Base-by-base conservation (phyloP, 1,140 invertebrate species). In the Polyergus mexicanus region DNA sequence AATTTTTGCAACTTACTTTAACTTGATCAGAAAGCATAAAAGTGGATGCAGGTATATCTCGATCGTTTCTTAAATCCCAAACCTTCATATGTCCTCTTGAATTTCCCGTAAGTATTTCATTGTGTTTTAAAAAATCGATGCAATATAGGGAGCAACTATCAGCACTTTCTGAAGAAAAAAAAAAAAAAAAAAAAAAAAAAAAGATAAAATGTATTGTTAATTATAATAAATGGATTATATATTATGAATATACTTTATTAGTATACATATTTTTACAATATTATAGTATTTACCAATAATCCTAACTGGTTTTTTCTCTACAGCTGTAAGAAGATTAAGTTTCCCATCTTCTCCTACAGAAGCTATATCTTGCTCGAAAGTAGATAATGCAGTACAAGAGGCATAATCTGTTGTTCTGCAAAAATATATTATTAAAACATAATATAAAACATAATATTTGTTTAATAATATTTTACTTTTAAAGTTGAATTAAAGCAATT, bases 291-390 rank as follows among this genome's bases (percentile, higher is more conserved):
- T 95, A 97, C 96, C 96, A 88, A 98, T 96, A 63, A 93, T 95
- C 90, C 96, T 95, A 25, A 96, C 94, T 54, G 97, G 95, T 86
- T 96, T 95, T 58, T 96, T 95, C 84, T 96, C 95, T 60, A 96
- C 95, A 1, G 96, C 94, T 84, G 96, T 97, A 16, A 98, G 92
- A 69, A 98, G 95, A 93, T 97, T 96, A 7, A 98, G 96, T 84
- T 95, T 95, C 0, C 98, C 98, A 95, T 98, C 98, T 95, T 98
- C 98, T 8, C 98, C 98, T 13, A 97, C 96, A 25, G 97, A 97
- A 7, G 96, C 97, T 72, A 97, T 96, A 88, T 98, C 97, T 75
- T 96, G 96, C 88, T 97, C 97, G 92, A 97, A 96, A 7, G 95
- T 95, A 1, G 97, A 96, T 41, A 98, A 91, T 13, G 95, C 96